These are phyloP conservation scores for Hesperia comma DNA, from an alignment of 2,888 invertebrate genomes.

Conservation along the genomic window DNA sequence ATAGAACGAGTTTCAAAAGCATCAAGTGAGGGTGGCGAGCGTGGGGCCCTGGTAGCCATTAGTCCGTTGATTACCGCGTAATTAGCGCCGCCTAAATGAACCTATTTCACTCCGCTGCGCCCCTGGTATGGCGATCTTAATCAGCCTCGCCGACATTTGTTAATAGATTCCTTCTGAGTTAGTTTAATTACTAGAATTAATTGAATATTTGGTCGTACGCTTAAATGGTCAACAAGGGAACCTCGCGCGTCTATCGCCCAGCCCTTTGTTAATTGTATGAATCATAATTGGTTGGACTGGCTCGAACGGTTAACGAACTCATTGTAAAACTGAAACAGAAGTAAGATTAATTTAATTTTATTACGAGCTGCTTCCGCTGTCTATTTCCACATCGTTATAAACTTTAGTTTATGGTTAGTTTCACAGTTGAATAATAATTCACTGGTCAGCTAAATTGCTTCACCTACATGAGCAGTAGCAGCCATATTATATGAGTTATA, in stretches of 20 bases:
- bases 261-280: not conserved
- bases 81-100: constrained; percentile 77
- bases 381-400: too few relatives aligned
- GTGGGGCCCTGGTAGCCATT: constrained; percentile 61
- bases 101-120: constrained; percentile 66
- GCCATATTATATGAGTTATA: too few relatives aligned
- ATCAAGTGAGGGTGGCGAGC: constrained; percentile 46
- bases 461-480: too few relatives aligned
- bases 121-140: constrained; percentile 62
- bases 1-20: constrained; percentile 47
- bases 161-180: constrained; percentile 39
- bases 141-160: constrained; percentile 53
- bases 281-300: not conserved
- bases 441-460: too few relatives aligned
- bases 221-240: constrained; percentile 18
- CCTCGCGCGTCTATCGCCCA: not conserved
- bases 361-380: too few relatives aligned
- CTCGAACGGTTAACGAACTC: too few relatives aligned
- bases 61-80: constrained; percentile 72
- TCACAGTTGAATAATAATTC: too few relatives aligned
- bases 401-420: too few relatives aligned
- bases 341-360: not conserved
- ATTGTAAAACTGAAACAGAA: not conserved
- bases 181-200: constrained; percentile 39
- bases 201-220: constrained; percentile 36